phyloP scores from a whole-genome alignment of 1,140 invertebrate genomes.

The Tetramorium parvispinum region DNA sequence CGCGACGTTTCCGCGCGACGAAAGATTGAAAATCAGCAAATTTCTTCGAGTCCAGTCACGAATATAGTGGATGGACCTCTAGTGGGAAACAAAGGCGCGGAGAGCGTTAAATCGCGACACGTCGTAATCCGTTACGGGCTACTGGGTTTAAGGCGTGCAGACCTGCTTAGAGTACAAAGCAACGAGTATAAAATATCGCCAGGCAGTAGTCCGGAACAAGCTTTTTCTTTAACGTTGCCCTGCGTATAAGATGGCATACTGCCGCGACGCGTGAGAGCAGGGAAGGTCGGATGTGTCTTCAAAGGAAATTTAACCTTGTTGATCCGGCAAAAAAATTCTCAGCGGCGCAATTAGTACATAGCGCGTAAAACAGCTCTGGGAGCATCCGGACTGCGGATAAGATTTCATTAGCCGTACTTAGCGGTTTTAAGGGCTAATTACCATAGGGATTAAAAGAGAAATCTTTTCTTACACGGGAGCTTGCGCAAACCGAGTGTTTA shows the following conservation, averaged over 20 bases:
- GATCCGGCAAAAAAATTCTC: slow-evolving; percentile 43
- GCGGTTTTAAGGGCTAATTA: slow-evolving; percentile 55
- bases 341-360: slow-evolving; percentile 27
- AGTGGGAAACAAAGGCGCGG: slow-evolving; percentile 34
- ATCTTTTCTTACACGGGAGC: background rate
- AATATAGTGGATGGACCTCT: slow-evolving; percentile 20
- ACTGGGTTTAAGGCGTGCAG: slow-evolving; percentile 38
- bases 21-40: slow-evolving; percentile 15
- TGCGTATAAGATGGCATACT: slow-evolving; percentile 13
- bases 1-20: background rate
- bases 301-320: slow-evolving; percentile 63
- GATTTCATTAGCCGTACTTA: slow-evolving; percentile 69
- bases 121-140: slow-evolving; percentile 36
- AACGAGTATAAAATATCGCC: slow-evolving; percentile 29
- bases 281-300: slow-evolving; percentile 13
- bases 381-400: slow-evolving; percentile 30
- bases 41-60: slow-evolving; percentile 40
- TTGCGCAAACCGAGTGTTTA: background rate
- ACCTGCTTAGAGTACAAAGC: slow-evolving; percentile 50
- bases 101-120: slow-evolving; percentile 53
- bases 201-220: background rate
- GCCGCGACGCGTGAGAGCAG: background rate
- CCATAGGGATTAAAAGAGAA: background rate
- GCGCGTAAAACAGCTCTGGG: slow-evolving; percentile 11
- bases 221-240: background rate